A percentile compares a stretch with the other conserved stretches of the same genome.
Evolutionary conservation across 1,140 invertebrate genomes (phyloP).

Genomic region (Drosophila simulans): DNA sequence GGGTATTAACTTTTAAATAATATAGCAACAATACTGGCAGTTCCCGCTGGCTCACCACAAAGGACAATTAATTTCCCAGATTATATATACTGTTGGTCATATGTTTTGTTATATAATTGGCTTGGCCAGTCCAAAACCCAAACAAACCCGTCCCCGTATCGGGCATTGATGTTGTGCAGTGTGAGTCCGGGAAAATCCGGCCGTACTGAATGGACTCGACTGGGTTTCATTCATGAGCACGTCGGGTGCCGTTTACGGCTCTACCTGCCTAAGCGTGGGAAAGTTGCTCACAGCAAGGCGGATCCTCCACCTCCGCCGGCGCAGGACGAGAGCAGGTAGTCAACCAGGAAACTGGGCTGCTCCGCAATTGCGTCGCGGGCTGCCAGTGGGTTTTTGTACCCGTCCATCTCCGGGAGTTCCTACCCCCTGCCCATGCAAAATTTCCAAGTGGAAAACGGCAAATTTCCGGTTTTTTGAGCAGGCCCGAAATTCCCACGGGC

Average conservation of each 20-base stretch:
- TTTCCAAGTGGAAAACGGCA: conserved; percentile 69
- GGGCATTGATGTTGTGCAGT: conserved; percentile 57
- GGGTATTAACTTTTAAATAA: conserved; percentile 48
- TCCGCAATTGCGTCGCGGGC: conserved; percentile 73
- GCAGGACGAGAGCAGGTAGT: conserved; percentile 46
- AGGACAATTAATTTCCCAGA: conserved; percentile 77
- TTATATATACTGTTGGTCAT: conserved; percentile 67
- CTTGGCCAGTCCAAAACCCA: conserved; percentile 67
- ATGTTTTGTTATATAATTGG: conserved; percentile 83
- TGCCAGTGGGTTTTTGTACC: conserved; percentile 66
- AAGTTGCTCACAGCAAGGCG: conserved; percentile 42
- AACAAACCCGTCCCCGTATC: conserved; percentile 15
- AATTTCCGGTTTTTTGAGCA: conserved; percentile 78
- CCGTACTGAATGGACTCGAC: conserved; percentile 56
- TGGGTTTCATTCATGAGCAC: conserved; percentile 71
- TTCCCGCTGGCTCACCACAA: conserved; percentile 66
- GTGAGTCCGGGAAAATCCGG: conserved; percentile 24
- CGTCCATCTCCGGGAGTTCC: conserved; percentile 57
- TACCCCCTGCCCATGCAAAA: conserved; percentile 47
- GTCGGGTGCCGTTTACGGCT: conserved; percentile 30
- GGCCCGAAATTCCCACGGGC: conserved; percentile 63
- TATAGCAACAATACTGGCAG: conserved; percentile 43
- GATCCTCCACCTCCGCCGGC: not conserved
- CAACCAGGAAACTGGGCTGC: conserved; percentile 64
- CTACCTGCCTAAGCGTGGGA: conserved; percentile 80